Conservation (phyloP, 1,140 invertebrate genomes). For the Drosophila parabipectinata region DNA sequence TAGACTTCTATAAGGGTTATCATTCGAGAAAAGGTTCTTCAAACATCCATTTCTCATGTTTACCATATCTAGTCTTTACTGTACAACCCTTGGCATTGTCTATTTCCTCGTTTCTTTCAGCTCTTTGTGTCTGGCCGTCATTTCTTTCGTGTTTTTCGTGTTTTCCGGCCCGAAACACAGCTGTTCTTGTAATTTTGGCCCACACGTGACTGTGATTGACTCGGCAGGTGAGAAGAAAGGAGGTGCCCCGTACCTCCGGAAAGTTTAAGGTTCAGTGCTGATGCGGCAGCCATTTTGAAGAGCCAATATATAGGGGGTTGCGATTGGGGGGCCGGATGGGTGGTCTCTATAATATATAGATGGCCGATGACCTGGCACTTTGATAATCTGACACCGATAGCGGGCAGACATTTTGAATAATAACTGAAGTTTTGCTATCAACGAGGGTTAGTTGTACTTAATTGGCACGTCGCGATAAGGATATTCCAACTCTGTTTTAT, state of each 20-base stretch:
- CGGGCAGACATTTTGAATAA: constrained; percentile 43
- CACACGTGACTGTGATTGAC: constrained; percentile 51
- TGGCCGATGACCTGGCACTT: constrained; percentile 40
- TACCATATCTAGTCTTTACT: background rate
- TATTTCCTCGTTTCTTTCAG: constrained; percentile 17
- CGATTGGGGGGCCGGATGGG: too few species aligned
- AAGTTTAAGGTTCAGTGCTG: constrained; percentile 48
- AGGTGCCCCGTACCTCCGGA: constrained; percentile 16
- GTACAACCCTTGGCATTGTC: constrained; percentile 39
- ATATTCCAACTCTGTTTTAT: background rate
- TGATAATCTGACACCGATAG: constrained; percentile 41
- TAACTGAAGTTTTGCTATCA: constrained; percentile 24
- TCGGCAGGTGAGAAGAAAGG: constrained; percentile 23
- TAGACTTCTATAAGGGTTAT: background rate
- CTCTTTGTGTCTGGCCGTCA: constrained; percentile 26
- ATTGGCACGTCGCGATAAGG: constrained; percentile 26
- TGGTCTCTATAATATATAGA: constrained; percentile 25
- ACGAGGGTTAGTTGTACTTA: constrained; percentile 26
- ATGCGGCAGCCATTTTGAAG: constrained; percentile 34
- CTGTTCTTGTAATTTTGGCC: constrained; percentile 45
- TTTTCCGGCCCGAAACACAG: constrained; percentile 38
- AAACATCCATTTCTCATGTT: background rate
- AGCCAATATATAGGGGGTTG: constrained; percentile 7
- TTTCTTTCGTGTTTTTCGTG: constrained; percentile 29
- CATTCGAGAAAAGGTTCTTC: too few species aligned